Base-by-base conservation (phyloP, 2,113 vertebrate species). In the Noctilio leporinus region DNA sequence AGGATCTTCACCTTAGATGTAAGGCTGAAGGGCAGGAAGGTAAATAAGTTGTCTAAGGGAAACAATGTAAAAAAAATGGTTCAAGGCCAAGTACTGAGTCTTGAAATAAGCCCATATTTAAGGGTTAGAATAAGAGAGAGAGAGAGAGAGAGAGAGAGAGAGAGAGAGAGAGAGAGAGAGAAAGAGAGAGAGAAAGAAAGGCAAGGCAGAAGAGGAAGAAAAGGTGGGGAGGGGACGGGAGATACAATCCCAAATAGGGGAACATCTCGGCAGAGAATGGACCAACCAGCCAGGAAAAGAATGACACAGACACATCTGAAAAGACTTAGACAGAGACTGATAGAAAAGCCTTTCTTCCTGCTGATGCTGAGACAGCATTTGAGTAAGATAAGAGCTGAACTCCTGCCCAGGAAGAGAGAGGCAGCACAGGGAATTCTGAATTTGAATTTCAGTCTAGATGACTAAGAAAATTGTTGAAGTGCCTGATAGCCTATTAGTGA, bases 401-500 rank as follows among this genome's bases (percentile, higher is more conserved):
- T 92, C 47, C 22, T 45, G 40, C 51, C 35, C 2, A 33, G 26
- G 65, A 91, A 35, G 70, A 83, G 43, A 90, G 22, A 38, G 62
- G 22, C 6, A 73, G 49, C 28, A 55, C 33, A 83, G 86, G 91
- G 43, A 96, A 73, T 88, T 82, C 22, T 2, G 51, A 96, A 88
- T 93, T 78, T 95, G 77, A 85, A 38, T 76, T 93, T 95, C 70
- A 85, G 45, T 93, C 49, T 89, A 62, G 82, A 94, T 96, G 89
- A 94, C 85, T 78, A 40, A 94, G 88, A 90, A 97, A 95, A 95
- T 86, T 91, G 40, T n/a, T 81, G 75, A 75, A 87, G 87, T 96
- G 84, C 89, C 92, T 92, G 92, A 89, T 70, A 93, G 67, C 47
- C 70, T 67, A 78, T 94, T 96, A 96, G 91, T 91, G 76, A 93